These are phyloP conservation scores for Rotaria macrura DNA, from an alignment of 2,888 invertebrate genomes.

Conservation along the genomic window DNA sequence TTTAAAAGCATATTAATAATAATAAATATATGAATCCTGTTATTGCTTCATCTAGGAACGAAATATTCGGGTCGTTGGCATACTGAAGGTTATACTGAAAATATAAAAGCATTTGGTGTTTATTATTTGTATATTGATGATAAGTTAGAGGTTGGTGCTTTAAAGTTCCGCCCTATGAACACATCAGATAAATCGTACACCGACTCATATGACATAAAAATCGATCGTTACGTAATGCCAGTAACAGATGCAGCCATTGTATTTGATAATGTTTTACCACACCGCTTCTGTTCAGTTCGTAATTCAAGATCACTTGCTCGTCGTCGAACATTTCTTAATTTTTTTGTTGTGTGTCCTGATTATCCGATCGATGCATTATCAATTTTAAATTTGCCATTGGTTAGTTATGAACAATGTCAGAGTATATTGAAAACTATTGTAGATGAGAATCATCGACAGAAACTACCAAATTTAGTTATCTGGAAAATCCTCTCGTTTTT, in stretches of 20 bases:
- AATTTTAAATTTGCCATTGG: not conserved
- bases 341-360: not conserved
- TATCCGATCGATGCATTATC: not conserved
- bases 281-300: not conserved
- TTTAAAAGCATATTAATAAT: too few species aligned
- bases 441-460: not conserved
- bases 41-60: too few species aligned
- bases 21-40: too few species aligned
- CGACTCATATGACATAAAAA: not conserved
- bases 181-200: not conserved
- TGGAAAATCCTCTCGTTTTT: not conserved
- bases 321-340: not conserved
- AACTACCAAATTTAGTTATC: not conserved
- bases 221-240: not conserved
- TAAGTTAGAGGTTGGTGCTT: not conserved
- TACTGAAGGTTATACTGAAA: not conserved
- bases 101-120: not conserved
- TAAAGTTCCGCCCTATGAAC: not conserved
- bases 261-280: not conserved
- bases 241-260: conserved; percentile 1
- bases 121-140: not conserved
- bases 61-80: too few species aligned
- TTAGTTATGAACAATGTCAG: not conserved
- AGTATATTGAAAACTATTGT: too few species aligned
- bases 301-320: not conserved